A percentile compares a stretch with the other conserved stretches of the same genome.
These are phyloP conservation scores for Chloromyia formosa DNA, from an alignment of 2,888 invertebrate genomes.

Conservation along the genomic window DNA sequence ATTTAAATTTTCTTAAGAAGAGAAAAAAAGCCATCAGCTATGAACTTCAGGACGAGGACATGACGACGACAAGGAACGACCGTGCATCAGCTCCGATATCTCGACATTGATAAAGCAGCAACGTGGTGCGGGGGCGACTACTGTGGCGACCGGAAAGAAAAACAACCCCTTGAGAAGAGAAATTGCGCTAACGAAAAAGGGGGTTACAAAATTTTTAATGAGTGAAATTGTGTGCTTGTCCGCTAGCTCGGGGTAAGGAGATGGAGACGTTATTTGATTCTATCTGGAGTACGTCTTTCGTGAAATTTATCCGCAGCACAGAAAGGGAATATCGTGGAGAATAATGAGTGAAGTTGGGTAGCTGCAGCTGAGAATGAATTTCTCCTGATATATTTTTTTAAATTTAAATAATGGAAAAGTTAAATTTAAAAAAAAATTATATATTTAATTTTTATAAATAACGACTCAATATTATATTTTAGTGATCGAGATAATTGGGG, in stretches of 20 bases:
- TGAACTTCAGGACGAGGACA: conserved; percentile 15
- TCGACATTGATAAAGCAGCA: neutral
- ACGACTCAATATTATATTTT: too few species aligned
- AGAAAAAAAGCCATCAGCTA: conserved; percentile 33
- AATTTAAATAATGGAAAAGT: too few species aligned
- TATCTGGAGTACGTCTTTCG: neutral
- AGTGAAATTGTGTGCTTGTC: conserved; percentile 36
- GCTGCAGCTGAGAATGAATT: too few species aligned
- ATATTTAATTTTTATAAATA: too few species aligned
- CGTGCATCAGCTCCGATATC: neutral
- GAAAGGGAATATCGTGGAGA: neutral
- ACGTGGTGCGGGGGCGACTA: neutral
- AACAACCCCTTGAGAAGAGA: conserved; percentile 45
- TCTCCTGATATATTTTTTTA: too few species aligned
- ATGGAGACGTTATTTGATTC: conserved; percentile 5
- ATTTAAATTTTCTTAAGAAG: conserved; percentile 45
- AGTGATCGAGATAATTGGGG: too few species aligned
- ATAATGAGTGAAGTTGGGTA: too few species aligned
- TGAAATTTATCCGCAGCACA: conserved; percentile 29
- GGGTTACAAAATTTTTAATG: conserved; percentile 42
- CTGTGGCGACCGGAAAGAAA: conserved; percentile 33
- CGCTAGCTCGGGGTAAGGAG: conserved; percentile 5
- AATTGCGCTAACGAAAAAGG: conserved; percentile 41
- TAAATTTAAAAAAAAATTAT: too few species aligned
- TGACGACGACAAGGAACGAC: neutral